Percentiles rank a stretch among this genome's conserved stretches.
Evolutionary conservation across 2,888 invertebrate species (phyloP).

Genomic region (Nomada flava): DNA sequence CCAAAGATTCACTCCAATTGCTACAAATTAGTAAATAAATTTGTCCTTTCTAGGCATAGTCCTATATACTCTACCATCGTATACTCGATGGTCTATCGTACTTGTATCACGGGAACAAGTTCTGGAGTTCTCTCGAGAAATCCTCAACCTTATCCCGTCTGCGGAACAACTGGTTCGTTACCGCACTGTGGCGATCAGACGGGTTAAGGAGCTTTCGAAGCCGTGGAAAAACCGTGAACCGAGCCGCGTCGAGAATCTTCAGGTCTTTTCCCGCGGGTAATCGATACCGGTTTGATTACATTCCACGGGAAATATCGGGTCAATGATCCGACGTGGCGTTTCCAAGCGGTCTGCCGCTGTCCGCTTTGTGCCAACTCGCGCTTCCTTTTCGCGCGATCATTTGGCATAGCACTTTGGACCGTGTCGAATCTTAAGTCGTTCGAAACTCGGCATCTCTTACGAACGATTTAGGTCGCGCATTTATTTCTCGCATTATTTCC

Average conservation of each 20-base stretch:
- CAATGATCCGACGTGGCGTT: conserved; percentile 44
- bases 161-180: conserved; percentile 5
- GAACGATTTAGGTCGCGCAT: conserved; percentile 56
- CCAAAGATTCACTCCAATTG: too few species aligned
- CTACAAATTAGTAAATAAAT: too few species aligned
- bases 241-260: conserved; percentile 8
- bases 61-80: too few species aligned
- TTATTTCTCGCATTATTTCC: conserved; percentile 15
- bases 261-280: conserved; percentile 28
- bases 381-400: conserved; percentile 42
- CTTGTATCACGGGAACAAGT: not conserved
- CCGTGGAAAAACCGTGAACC: conserved; percentile 22
- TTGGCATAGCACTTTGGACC: conserved; percentile 57
- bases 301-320: conserved; percentile 49
- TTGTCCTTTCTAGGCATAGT: too few species aligned
- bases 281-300: conserved; percentile 60
- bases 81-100: too few species aligned
- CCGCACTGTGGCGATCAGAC: conserved; percentile 8
- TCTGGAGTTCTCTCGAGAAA: not conserved
- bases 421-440: conserved; percentile 35
- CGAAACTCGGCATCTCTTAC: conserved; percentile 28
- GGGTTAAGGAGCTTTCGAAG: conserved; percentile 24
- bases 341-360: conserved; percentile 19
- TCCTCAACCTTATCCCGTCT: not conserved
- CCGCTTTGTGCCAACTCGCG: conserved; percentile 54